phyloP scores from a whole-genome alignment of 1,140 invertebrate species.

The Drosophila nigromelanica region DNA sequence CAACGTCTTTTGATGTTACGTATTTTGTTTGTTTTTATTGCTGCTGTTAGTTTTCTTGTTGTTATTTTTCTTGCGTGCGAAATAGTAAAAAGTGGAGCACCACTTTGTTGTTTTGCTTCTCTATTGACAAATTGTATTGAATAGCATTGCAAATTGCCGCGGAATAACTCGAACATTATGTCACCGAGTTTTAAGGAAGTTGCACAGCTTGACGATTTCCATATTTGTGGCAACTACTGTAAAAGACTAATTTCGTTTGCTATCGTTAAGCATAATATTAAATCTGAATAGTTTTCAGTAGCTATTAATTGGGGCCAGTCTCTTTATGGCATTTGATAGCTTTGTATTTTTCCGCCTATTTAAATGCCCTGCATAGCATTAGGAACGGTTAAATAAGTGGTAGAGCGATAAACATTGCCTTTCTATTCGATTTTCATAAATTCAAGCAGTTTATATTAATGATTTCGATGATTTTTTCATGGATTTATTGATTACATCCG shows the following conservation, averaged over 20 bases:
- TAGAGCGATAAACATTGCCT: too few species aligned
- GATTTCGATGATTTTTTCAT: too few species aligned
- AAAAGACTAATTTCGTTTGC: slow-evolving; percentile 35
- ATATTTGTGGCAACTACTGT: slow-evolving; percentile 52
- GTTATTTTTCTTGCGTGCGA: slow-evolving; percentile 57
- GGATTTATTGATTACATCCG: too few species aligned
- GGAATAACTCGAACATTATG: slow-evolving; percentile 42
- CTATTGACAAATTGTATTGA: slow-evolving; percentile 74
- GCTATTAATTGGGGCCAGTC: slow-evolving; percentile 18
- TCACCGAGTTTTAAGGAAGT: slow-evolving; percentile 42
- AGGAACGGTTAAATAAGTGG: neutral
- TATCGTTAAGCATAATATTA: slow-evolving; percentile 41
- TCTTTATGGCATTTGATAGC: slow-evolving; percentile 27
- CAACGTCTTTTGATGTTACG: slow-evolving; percentile 65
- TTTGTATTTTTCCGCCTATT: neutral
- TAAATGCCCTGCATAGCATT: neutral
- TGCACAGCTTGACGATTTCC: slow-evolving; percentile 32
- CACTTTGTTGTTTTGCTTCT: slow-evolving; percentile 50
- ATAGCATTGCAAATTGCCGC: slow-evolving; percentile 40
- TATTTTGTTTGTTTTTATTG: slow-evolving; percentile 26
- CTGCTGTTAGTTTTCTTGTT: slow-evolving; percentile 28
- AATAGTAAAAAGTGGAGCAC: slow-evolving; percentile 68
- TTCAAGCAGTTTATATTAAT: too few species aligned
- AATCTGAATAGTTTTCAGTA: slow-evolving; percentile 33
- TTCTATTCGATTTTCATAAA: too few species aligned